Conservation (phyloP, 2,888 invertebrate species). For the Eudemis profundana region DNA sequence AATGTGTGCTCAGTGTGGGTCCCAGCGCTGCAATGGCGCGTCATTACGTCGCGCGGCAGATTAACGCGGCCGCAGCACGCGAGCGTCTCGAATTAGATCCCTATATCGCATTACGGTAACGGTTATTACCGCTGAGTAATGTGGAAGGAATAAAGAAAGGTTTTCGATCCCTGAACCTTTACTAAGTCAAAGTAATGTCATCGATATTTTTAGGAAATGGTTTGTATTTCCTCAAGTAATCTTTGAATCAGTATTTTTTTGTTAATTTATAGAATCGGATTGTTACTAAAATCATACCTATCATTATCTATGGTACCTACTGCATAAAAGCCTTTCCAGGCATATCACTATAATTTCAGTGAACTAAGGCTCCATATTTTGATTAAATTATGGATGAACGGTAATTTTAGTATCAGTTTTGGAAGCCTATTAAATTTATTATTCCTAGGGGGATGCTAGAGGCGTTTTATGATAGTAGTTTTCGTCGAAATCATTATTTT, state of each 20-base stretch:
- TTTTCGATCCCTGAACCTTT: conserved; percentile 27
- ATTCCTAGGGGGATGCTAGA: conserved; percentile 21
- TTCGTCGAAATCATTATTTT: conserved; percentile 50
- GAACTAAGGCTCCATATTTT: conserved; percentile 39
- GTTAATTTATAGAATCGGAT: no score
- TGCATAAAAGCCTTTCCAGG: not conserved
- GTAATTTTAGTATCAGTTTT: conserved; percentile 45
- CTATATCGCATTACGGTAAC: conserved; percentile 42
- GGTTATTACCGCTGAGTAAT: conserved; percentile 39
- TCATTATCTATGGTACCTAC: not conserved
- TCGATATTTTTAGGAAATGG: conserved; percentile 18
- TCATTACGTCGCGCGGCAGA: conserved; percentile 35
- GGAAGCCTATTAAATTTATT: conserved; percentile 31
- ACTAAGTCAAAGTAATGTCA: conserved; percentile 17
- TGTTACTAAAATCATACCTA: no score
- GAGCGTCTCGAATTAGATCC: conserved; percentile 39
- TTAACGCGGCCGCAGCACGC: conserved; percentile 39
- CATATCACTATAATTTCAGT: not conserved
- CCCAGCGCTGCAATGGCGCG: conserved; percentile 23
- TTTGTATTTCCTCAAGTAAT: not conserved
- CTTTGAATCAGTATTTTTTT: not conserved
- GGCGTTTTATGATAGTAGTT: conserved; percentile 28
- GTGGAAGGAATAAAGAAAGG: conserved; percentile 24
- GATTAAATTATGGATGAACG: conserved; percentile 43
- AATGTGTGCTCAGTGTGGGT: conserved; percentile 8